Conservation (phyloP, 2,888 invertebrate genomes). For the Lithodes maja region DNA sequence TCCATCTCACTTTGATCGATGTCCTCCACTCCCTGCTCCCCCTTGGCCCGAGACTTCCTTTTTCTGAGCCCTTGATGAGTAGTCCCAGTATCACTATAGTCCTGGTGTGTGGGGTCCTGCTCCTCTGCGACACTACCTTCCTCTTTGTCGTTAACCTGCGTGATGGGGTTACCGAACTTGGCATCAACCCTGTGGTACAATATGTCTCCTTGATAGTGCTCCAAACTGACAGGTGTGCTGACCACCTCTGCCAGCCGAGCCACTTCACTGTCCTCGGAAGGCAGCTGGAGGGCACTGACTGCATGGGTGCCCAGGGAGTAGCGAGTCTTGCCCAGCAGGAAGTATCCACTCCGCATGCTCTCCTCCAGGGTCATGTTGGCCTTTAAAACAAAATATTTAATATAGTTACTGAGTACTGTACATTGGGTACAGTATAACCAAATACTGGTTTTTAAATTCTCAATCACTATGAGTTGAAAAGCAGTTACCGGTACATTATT, state of each 20-base stretch:
- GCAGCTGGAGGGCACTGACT: constrained; percentile 65
- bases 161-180: constrained; percentile 39
- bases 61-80: constrained; percentile 16
- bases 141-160: constrained; percentile 11
- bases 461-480: no score
- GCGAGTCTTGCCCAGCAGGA: constrained; percentile 63
- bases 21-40: neutral
- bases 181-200: constrained; percentile 45
- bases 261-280: constrained; percentile 43
- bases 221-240: constrained; percentile 30
- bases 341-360: constrained; percentile 58
- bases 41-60: neutral
- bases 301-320: constrained; percentile 60
- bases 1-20: neutral
- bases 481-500: no score
- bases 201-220: constrained; percentile 40
- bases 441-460: no score
- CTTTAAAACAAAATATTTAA: constrained; percentile 9
- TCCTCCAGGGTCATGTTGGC: constrained; percentile 49
- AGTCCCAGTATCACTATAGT: neutral
- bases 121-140: neutral
- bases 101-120: neutral
- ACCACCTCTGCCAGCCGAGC: constrained; percentile 30
- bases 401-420: no score
- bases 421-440: no score